Evolutionary conservation across 2,113 vertebrate genomes (phyloP).

Genomic region (Gymnobelideus leadbeateri): DNA sequence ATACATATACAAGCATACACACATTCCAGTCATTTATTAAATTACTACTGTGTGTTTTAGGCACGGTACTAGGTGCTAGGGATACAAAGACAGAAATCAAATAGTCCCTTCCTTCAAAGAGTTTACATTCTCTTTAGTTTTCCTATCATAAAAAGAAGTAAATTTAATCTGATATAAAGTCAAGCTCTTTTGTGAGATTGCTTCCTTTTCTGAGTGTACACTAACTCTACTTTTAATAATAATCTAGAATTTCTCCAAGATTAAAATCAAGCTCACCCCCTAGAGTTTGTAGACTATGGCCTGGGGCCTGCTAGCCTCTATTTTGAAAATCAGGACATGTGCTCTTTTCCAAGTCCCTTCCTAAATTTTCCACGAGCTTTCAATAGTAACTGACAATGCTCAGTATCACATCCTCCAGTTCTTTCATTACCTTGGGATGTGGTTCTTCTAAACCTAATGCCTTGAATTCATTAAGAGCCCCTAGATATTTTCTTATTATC

Average conservation of each 20-base stretch:
- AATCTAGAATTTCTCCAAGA: neutral
- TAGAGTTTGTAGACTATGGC: neutral
- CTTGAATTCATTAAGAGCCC: neutral
- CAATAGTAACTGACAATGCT: no score
- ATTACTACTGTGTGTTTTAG: neutral
- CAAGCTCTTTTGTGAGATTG: neutral
- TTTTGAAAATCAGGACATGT: neutral
- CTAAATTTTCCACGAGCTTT: neutral
- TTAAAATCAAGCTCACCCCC: neutral
- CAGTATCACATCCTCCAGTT: neutral
- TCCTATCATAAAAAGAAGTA: neutral
- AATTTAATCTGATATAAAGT: neutral
- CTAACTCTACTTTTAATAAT: neutral
- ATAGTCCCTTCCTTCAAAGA: neutral
- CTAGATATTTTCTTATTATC: neutral
- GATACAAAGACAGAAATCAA: neutral
- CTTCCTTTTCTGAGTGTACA: neutral
- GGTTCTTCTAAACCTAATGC: neutral
- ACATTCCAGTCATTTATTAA: neutral
- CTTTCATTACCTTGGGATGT: neutral
- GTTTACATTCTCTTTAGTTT: neutral
- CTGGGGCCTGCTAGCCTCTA: neutral
- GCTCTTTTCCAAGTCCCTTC: neutral
- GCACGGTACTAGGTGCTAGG: neutral
- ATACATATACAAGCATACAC: no score